Evolutionary conservation across 2,888 invertebrate species (phyloP), one percentile per base, ranked within the genome.

Genomic region (Pyrrhosoma nymphula): DNA sequence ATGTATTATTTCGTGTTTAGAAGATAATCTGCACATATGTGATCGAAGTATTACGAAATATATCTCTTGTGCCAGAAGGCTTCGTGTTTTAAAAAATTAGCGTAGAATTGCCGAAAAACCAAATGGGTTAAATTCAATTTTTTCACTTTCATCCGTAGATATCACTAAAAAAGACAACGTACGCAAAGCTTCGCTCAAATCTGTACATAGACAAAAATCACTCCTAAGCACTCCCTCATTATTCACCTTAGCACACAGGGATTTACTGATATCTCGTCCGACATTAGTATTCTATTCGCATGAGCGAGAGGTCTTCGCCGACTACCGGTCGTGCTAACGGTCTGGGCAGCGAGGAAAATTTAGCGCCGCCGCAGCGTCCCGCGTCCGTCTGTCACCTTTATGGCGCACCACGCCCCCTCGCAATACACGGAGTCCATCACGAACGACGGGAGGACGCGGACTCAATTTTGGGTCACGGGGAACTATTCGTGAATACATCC

Each of bases 241-340:
- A 82, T 69, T n/a, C 69, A 82, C 35, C 30, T 16, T 35, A 14
- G 35, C 82, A 35, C 3, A 35, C 35, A 16, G 82, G 35, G 30
- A 35, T 82, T 35, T 82, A 82, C 82, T 35, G 82, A 82, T 82
- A 35, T 35, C 2, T 14, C 82, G 30, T 4, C 30, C 35, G 82
- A 16, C 16, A 82, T 82, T 82, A 82, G 30, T 82, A 82, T 82
- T 82, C 82, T 20, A 3, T 4, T 60, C 60, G 12, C 1, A 26
- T 26, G 47, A 14, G n/a, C 82, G 30, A 16, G 30, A 30, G 14
- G 12, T 18, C 82, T 30, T 30, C 82, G 35, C 14, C 30, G 82
- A 82, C 82, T 35, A 30, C 82, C 30, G 82, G 82, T 82, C 82
- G 82, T 10, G 82, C 82, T 82, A 82, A 82, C 82, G 82, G 82